A percentile compares a stretch with the other conserved stretches of the same genome.
phyloP scores from a whole-genome alignment of 2,113 vertebrate genomes.

The Python bivittatus region DNA sequence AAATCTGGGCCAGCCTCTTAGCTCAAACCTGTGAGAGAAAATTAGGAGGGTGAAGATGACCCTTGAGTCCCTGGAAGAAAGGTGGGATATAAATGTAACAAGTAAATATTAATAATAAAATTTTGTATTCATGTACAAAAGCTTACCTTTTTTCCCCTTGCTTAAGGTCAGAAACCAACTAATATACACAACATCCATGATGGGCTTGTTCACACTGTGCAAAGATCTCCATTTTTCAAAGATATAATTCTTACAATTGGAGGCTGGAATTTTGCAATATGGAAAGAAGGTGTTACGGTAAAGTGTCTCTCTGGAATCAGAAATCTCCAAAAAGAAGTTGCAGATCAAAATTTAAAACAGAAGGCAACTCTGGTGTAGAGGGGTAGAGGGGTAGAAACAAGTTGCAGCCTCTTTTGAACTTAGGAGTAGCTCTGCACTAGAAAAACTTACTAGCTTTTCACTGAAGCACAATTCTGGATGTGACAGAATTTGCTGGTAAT shows the following conservation, averaged over 20 bases:
- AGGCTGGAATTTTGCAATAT: conserved; percentile 86
- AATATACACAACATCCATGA: conserved; percentile 70
- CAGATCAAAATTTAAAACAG: background rate
- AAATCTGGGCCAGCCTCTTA: background rate
- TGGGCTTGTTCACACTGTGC: conserved; percentile 78
- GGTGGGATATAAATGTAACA: background rate
- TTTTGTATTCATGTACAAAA: background rate
- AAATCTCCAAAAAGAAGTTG: background rate
- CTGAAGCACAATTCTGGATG: background rate
- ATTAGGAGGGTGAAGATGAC: background rate
- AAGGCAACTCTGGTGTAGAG: too few relatives aligned
- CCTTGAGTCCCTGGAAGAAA: too few relatives aligned
- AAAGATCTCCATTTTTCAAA: conserved; percentile 88
- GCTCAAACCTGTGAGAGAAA: background rate
- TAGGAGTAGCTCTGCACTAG: background rate
- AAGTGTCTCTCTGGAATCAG: conserved; percentile 49
- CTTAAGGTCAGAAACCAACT: conserved; percentile 64
- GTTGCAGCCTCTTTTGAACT: background rate
- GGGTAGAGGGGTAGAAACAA: background rate
- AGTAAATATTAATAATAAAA: background rate
- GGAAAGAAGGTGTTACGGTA: conserved; percentile 89
- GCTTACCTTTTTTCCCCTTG: background rate
- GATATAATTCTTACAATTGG: conserved; percentile 85
- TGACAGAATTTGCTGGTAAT: background rate
- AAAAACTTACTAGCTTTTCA: background rate